Evolutionary conservation across 2,888 invertebrate species (phyloP).

Genomic region (Hedychridium roseum): DNA sequence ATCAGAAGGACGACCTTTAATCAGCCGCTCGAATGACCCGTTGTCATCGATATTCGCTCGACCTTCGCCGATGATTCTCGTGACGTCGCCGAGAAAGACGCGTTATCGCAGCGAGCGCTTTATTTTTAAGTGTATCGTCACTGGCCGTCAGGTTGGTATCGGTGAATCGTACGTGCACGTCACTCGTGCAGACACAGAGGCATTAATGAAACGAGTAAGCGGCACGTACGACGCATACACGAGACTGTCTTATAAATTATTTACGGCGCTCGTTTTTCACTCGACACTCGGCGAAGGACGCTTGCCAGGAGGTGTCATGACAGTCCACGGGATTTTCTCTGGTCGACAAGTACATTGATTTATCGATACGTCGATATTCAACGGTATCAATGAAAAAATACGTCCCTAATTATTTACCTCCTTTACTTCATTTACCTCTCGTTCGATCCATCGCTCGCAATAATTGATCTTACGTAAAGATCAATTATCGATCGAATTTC

Average conservation of each 20-base stretch:
- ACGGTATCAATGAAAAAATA: too few relatives aligned
- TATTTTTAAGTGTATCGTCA: slow-evolving; percentile 30
- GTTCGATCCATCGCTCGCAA: too few relatives aligned
- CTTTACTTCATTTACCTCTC: too few relatives aligned
- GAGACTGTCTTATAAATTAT: slow-evolving; percentile 14
- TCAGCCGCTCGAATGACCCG: neutral
- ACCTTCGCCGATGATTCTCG: slow-evolving; percentile 10
- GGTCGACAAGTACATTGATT: too few relatives aligned
- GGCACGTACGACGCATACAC: neutral
- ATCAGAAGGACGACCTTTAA: slow-evolving; percentile 58
- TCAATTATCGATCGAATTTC: too few relatives aligned
- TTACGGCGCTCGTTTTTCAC: slow-evolving; percentile 2
- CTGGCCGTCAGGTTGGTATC: slow-evolving; percentile 8
- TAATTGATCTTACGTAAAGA: too few relatives aligned
- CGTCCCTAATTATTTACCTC: too few relatives aligned
- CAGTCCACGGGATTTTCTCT: too few relatives aligned
- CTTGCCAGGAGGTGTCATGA: too few relatives aligned
- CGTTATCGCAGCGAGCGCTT: slow-evolving; percentile 13
- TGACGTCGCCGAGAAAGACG: neutral
- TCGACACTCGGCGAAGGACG: neutral
- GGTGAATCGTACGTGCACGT: neutral
- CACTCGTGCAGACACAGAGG: neutral
- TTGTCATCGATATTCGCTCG: too few relatives aligned
- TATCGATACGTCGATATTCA: too few relatives aligned
- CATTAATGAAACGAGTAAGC: neutral